phyloP scores from a whole-genome alignment of 2,797 vertebrate species.

The Rhinophrynus dorsalis region DNA sequence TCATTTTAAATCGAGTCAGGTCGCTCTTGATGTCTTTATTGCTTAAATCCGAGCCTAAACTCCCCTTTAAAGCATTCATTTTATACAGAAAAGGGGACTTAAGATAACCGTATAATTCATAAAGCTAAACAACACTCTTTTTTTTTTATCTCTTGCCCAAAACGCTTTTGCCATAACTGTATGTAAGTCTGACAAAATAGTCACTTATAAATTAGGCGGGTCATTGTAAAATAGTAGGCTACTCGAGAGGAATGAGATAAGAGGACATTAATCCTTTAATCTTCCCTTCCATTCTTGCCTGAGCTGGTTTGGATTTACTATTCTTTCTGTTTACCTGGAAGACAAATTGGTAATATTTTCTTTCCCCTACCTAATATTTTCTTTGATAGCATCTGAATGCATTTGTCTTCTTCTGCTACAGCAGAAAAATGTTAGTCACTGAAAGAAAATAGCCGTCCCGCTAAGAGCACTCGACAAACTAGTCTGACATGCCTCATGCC shows the following conservation, averaged over 20 bases:
- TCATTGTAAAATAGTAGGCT: conserved; percentile 43
- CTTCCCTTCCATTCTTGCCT: conserved; percentile 32
- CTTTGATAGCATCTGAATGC: conserved; percentile 14
- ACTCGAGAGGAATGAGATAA: conserved; percentile 40
- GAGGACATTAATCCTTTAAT: conserved; percentile 45
- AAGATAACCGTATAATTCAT: conserved; percentile 20
- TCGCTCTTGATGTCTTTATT: no score
- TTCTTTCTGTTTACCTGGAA: conserved; percentile 41
- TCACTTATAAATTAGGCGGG: conserved; percentile 42
- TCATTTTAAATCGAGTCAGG: no score
- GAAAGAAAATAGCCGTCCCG: conserved; percentile 3
- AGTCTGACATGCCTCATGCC: neutral
- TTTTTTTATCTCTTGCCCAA: neutral
- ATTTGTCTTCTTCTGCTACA: conserved; percentile 28
- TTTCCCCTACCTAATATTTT: neutral
- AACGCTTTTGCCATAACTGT: conserved; percentile 10
- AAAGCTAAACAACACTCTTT: conserved; percentile 6
- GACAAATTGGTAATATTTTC: conserved; percentile 39
- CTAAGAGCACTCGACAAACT: neutral
- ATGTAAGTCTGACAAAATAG: conserved; percentile 14
- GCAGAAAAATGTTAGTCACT: conserved; percentile 17
- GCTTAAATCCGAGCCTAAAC: no score
- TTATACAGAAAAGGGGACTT: conserved; percentile 16
- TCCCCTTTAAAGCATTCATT: no score
- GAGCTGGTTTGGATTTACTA: conserved; percentile 21